These are phyloP conservation scores for silkworm (Bombyx mori) DNA, from an alignment of 1,140 invertebrate species.

Conservation along the genomic window DNA sequence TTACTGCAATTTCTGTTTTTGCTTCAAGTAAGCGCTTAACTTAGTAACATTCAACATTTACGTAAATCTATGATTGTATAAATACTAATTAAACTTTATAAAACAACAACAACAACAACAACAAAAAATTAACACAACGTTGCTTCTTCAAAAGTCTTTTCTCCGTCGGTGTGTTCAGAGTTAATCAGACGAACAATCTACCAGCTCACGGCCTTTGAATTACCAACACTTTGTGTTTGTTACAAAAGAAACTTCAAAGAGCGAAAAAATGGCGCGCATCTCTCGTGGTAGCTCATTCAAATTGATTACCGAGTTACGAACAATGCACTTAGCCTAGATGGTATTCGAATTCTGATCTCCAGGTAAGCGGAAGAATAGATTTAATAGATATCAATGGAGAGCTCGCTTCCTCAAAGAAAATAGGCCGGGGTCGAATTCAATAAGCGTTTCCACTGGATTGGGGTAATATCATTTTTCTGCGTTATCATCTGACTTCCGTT, in stretches of 20 bases:
- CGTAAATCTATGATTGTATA: too few relatives aligned
- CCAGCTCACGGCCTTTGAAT: constrained; percentile 22
- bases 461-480: constrained; percentile 3
- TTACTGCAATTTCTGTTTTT: too few relatives aligned
- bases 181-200: constrained; percentile 30
- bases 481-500: constrained; percentile 1
- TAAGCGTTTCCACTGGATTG: constrained; percentile 6
- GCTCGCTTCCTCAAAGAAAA: constrained; percentile 3
- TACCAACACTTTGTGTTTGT: constrained; percentile 25
- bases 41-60: too few relatives aligned
- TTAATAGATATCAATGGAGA: neutral
- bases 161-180: constrained; percentile 9
- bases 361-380: too few relatives aligned
- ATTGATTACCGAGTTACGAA: constrained; percentile 7
- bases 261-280: constrained; percentile 12
- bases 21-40: too few relatives aligned
- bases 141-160: too few relatives aligned
- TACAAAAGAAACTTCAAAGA: constrained; percentile 24
- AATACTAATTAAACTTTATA: too few relatives aligned
- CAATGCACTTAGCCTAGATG: neutral
- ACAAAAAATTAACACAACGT: too few relatives aligned
- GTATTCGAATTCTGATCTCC: neutral
- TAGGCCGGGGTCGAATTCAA: constrained; percentile 3
- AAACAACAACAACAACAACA: too few relatives aligned
- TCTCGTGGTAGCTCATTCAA: constrained; percentile 17